A percentile compares a stretch with the other conserved stretches of the same genome.
Evolutionary conservation across 2,888 invertebrate species (phyloP).

Genomic region (Troides oblongomaculatus): DNA sequence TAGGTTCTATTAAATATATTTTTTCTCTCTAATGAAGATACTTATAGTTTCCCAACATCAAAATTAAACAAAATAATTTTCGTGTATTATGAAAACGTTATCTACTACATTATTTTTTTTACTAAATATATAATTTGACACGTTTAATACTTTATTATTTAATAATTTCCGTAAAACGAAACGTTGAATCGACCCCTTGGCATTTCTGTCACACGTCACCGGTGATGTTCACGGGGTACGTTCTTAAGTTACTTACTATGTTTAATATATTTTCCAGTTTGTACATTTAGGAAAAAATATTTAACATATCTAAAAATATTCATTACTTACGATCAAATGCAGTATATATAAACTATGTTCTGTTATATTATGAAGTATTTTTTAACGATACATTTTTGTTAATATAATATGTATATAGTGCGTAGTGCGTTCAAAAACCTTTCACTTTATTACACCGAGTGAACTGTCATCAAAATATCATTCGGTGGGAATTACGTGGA

Average conservation of each 20-base stretch:
- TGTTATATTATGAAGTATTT: background rate
- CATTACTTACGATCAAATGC: too few relatives aligned
- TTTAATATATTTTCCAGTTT: background rate
- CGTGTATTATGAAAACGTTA: too few relatives aligned
- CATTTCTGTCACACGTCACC: slow-evolving; percentile 59
- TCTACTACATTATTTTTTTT: too few relatives aligned
- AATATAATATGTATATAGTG: slow-evolving; percentile 34
- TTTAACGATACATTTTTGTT: background rate
- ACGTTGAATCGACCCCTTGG: slow-evolving; percentile 32
- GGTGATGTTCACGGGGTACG: slow-evolving; percentile 56
- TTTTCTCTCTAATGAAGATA: too few relatives aligned
- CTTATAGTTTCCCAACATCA: too few relatives aligned
- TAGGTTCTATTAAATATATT: too few relatives aligned
- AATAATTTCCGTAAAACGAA: slow-evolving; percentile 4
- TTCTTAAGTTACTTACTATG: slow-evolving; percentile 39
- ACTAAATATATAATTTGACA: too few relatives aligned
- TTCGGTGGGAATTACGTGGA: slow-evolving; percentile 35
- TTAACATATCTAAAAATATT: background rate
- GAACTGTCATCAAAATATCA: slow-evolving; percentile 18
- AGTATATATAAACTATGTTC: background rate
- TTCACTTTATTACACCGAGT: background rate
- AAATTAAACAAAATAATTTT: too few relatives aligned
- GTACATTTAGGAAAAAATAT: background rate
- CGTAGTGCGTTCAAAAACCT: background rate
- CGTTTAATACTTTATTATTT: background rate